These are phyloP conservation scores for Penaeus monodon DNA, from an alignment of 2,888 invertebrate species.

Conservation along the genomic window DNA sequence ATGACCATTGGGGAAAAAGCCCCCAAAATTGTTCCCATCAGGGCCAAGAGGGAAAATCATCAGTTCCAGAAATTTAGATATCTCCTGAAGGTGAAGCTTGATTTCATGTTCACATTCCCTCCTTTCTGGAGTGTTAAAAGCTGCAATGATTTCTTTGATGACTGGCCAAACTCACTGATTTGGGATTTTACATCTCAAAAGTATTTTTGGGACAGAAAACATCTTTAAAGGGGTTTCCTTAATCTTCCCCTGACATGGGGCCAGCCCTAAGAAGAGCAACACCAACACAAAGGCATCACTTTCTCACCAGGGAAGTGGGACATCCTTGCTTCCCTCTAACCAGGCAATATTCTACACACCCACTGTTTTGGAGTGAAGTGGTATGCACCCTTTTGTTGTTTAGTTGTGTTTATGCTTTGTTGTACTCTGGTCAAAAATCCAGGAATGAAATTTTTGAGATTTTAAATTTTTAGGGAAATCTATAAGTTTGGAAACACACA, in stretches of 20 bases:
- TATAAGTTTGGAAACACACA: too few relatives aligned
- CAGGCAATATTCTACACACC: background rate
- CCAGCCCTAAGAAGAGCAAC: background rate
- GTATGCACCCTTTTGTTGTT: constrained; percentile 7
- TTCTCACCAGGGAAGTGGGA: constrained; percentile 32
- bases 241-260: constrained; percentile 2
- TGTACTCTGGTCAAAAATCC: background rate
- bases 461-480: too few relatives aligned
- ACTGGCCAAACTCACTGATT: too few relatives aligned
- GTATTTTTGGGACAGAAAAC: too few relatives aligned
- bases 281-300: constrained; percentile 18
- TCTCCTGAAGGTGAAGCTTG: constrained; percentile 16
- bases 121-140: too few relatives aligned
- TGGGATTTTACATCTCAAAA: too few relatives aligned
- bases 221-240: background rate
- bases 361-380: constrained; percentile 45
- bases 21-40: constrained; percentile 20
- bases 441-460: too few relatives aligned
- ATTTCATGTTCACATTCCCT: background rate
- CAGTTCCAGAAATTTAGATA: background rate
- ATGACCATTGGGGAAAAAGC: constrained; percentile 27
- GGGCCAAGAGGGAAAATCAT: background rate
- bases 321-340: constrained; percentile 19
- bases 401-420: background rate
- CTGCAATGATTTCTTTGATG: background rate